Evolutionary conservation across 2,888 invertebrate genomes (phyloP), one percentile per base, ranked within the genome.

Genomic region (Macrosoma leucophasiata): DNA sequence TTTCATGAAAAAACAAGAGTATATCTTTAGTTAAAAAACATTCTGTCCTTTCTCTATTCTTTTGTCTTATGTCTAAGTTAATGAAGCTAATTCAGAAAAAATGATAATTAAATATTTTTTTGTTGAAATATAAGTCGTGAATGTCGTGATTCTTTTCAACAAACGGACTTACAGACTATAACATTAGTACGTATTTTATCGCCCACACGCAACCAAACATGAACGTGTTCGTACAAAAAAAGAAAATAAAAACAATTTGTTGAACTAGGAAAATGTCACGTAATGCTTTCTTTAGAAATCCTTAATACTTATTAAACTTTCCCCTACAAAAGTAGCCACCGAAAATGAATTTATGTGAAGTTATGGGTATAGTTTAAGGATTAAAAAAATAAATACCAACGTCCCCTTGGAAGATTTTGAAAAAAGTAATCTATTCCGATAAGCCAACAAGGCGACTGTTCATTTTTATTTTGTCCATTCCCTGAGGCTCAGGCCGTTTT

Each of bases 391-490:
- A 52, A 65, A 58, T 56, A 52, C 52, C 50, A 5, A 17, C 50
- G 55, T 60, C 57, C 72, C 67, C 67, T 65, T 45, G 62, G n/a
- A 72, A 67, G 68, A 71, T 66, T 77, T 74, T 53, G 66, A 74
- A 76, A 72, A 63, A 78, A 76, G 76, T 77, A 77, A 79, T 79
- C 76, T 79, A 78, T 77, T 75, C 69, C 69, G 77, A 77, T 81
- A 81, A 81, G 77, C 79, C 77, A 74, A 77, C 76, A 73, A 75
- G 71, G 59, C 73, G 71, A 66, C 65, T 75, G 73, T 73, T 78
- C 75, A 75, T 78, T 81, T 81, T 81, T 79, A 81, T 81, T 79
- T 77, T 75, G 77, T 76, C 65, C 70, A 66, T 74, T 78, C 78
- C 78, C 73, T 52, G 55, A 72, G 81, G 78, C 76, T 78, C 70